Conservation (phyloP, 2,113 vertebrate genomes). For the Odobenus rosmarus region DNA sequence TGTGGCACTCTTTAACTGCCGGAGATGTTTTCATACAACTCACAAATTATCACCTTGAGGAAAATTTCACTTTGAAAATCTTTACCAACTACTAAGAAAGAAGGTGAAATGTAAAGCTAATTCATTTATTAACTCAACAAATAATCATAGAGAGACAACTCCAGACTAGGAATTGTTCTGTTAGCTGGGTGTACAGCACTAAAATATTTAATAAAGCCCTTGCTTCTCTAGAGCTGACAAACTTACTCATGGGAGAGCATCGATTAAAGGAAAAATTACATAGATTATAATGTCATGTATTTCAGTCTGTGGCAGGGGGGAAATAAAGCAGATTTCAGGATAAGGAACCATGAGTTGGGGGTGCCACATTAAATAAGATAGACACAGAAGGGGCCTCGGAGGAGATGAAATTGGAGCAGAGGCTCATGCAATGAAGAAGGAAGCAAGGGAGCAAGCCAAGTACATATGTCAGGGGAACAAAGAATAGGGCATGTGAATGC, state of each 20-base stretch:
- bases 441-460: not conserved
- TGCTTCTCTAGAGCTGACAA: not conserved
- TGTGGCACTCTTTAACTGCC: not conserved
- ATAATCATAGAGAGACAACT: not conserved
- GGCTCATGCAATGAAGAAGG: not conserved
- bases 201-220: not conserved
- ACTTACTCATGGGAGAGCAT: not conserved
- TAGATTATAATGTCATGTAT: not conserved
- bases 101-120: not conserved
- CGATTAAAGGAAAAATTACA: not conserved
- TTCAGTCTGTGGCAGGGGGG: accelerated
- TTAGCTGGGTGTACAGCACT: not conserved
- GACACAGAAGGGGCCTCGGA: not conserved
- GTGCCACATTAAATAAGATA: not conserved
- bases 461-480: accelerated
- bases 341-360: not conserved
- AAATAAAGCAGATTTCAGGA: not conserved
- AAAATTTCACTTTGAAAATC: not conserved
- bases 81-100: not conserved
- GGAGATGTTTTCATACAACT: not conserved
- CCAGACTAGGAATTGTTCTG: not conserved
- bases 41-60: not conserved
- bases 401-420: not conserved
- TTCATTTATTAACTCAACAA: not conserved
- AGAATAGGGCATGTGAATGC: not conserved